A percentile compares a stretch with the other conserved stretches of the same genome.
These are phyloP conservation scores for Marcusenius ussheri DNA, from an alignment of 2,113 vertebrate species.

Conservation along the genomic window DNA sequence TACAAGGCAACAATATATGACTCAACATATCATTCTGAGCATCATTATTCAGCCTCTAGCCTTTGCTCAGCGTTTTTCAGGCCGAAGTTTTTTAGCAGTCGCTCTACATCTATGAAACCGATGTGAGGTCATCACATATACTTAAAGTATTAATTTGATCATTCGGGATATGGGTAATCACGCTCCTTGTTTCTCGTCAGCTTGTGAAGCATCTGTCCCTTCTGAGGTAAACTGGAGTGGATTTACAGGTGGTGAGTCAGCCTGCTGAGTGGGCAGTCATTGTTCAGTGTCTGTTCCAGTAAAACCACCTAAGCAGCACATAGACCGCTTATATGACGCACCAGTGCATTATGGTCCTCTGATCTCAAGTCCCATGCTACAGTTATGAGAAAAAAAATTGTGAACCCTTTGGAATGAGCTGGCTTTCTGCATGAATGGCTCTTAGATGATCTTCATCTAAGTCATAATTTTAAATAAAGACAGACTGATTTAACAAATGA, in stretches of 20 bases:
- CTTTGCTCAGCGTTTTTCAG: neutral
- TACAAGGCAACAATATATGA: neutral
- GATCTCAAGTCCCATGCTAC: neutral
- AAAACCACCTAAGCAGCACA: neutral
- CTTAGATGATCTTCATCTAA: neutral
- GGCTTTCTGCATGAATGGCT: neutral
- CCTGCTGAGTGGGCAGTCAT: neutral
- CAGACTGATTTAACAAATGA: neutral
- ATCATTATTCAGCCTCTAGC: neutral
- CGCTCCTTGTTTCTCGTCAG: neutral
- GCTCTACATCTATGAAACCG: neutral
- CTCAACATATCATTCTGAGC: neutral
- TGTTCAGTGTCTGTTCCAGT: neutral
- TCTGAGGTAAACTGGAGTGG: neutral
- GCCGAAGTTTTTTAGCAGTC: neutral
- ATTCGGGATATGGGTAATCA: neutral
- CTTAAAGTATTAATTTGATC: neutral
- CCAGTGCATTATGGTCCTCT: neutral
- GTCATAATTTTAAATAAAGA: neutral
- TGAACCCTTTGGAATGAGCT: neutral
- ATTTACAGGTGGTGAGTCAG: neutral
- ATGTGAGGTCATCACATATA: neutral
- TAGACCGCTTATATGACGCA: neutral
- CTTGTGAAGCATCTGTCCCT: neutral
- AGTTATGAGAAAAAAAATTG: constrained; percentile 30